Percentiles rank a stretch among this genome's conserved stretches.
These are phyloP conservation scores for Takifugu bimaculatus DNA, from an alignment of 2,113 vertebrate genomes.

Conservation along the genomic window DNA sequence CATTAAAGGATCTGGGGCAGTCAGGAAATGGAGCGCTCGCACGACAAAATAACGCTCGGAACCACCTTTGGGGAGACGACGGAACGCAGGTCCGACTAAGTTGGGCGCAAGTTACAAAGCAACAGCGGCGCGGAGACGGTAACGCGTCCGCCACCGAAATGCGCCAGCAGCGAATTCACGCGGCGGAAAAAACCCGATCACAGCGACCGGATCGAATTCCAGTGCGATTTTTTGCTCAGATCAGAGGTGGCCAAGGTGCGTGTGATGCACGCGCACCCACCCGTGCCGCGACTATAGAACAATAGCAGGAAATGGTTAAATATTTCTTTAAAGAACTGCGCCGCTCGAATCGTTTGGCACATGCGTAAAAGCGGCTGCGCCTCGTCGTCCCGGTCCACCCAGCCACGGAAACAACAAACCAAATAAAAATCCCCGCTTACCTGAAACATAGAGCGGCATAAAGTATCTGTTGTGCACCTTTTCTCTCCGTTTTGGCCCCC, in stretches of 20 bases:
- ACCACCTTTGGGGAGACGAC: conserved; percentile 13
- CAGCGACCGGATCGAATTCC: conserved; percentile 38
- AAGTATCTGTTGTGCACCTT: conserved; percentile 76
- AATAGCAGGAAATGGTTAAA: conserved; percentile 77
- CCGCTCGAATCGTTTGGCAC: conserved; percentile 84
- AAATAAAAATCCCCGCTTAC: conserved; percentile 85
- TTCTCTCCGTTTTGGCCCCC: conserved; percentile 78
- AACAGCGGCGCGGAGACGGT: conserved; percentile 38
- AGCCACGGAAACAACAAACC: conserved; percentile 83
- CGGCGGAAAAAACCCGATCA: conserved; percentile 52
- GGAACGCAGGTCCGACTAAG: conserved; percentile 44
- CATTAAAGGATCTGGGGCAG: conserved; percentile 71
- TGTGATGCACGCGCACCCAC: conserved; percentile 29
- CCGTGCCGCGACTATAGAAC: conserved; percentile 44
- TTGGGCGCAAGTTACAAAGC: conserved; percentile 46
- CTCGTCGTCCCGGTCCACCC: conserved; percentile 83
- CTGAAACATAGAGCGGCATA: conserved; percentile 84
- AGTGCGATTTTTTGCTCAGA: conserved; percentile 11
- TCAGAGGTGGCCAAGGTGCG: background rate
- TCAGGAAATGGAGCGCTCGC: conserved; percentile 65
- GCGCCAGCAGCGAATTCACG: conserved; percentile 70
- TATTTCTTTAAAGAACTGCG: conserved; percentile 69
- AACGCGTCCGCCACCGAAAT: conserved; percentile 44
- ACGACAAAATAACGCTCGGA: conserved; percentile 19
- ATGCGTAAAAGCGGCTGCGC: conserved; percentile 95